Conservation (phyloP, 92 coral and sea anemone genomes). For the Porites divaricata region DNA sequence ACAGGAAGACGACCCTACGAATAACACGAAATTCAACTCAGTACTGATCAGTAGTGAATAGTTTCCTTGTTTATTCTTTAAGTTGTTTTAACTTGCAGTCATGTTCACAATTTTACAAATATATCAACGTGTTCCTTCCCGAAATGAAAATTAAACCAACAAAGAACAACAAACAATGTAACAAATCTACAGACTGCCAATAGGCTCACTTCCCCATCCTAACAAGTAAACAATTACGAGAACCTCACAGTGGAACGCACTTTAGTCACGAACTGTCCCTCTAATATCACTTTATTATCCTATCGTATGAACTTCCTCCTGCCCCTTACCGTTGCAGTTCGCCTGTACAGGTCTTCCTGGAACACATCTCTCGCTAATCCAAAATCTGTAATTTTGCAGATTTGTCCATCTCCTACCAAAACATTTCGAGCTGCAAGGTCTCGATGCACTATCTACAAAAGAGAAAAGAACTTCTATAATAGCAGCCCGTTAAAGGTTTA, state of each 20-base stretch:
- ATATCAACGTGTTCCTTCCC: neutral
- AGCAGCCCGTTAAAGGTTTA: neutral
- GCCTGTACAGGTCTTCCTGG: slow-evolving; percentile 50
- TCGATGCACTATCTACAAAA: slow-evolving; percentile 67
- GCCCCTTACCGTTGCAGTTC: slow-evolving; percentile 52
- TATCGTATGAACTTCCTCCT: too few relatives aligned
- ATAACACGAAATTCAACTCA: neutral
- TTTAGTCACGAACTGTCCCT: too few relatives aligned
- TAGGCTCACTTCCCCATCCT: too few relatives aligned
- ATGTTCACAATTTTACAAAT: neutral
- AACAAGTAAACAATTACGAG: too few relatives aligned
- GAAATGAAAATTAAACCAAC: neutral
- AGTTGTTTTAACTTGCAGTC: too few relatives aligned
- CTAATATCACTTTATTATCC: too few relatives aligned
- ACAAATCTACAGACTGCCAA: too few relatives aligned
- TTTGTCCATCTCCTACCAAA: slow-evolving; percentile 53
- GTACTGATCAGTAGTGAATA: too few relatives aligned
- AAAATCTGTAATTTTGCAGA: slow-evolving; percentile 71
- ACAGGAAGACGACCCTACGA: slow-evolving; percentile 88
- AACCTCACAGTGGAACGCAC: too few relatives aligned
- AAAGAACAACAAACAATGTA: too few relatives aligned
- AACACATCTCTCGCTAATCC: slow-evolving; percentile 66
- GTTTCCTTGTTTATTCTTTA: too few relatives aligned
- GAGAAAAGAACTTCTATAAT: neutral
- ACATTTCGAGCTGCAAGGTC: slow-evolving; percentile 77